These are phyloP conservation scores for Orthonevra nobilis DNA, from an alignment of 2,888 invertebrate genomes.

Conservation along the genomic window DNA sequence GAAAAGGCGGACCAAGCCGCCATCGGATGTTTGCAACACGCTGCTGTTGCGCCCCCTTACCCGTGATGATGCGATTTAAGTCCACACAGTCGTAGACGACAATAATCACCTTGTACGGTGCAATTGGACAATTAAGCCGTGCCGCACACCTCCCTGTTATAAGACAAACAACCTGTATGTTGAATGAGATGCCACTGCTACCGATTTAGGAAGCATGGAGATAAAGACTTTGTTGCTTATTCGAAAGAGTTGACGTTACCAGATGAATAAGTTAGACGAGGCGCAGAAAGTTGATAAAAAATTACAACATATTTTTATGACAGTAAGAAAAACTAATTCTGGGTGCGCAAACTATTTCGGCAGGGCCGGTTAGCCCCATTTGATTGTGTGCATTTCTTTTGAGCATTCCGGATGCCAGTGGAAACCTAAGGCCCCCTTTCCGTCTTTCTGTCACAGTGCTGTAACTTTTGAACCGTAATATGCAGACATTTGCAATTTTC, in stretches of 20 bases:
- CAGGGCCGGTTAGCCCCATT: too few species aligned
- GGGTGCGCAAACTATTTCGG: too few species aligned
- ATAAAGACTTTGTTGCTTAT: conserved; percentile 34
- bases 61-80: conserved; percentile 27
- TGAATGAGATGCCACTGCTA: conserved; percentile 40
- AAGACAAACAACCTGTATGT: conserved; percentile 58
- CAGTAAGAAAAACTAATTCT: too few species aligned
- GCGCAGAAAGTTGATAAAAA: not conserved
- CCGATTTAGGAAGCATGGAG: not conserved
- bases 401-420: too few species aligned
- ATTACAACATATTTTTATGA: too few species aligned
- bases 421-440: too few species aligned
- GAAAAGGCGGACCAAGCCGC: conserved; percentile 64
- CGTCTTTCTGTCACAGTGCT: too few species aligned
- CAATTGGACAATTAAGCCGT: conserved; percentile 65
- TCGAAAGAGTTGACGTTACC: conserved; percentile 34
- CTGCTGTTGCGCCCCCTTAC: conserved; percentile 44
- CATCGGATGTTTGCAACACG: conserved; percentile 59
- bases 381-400: too few species aligned
- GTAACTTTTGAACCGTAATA: too few species aligned
- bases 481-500: too few species aligned
- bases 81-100: too few species aligned
- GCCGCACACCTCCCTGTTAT: conserved; percentile 50
- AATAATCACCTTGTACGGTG: conserved; percentile 64
- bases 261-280: conserved; percentile 4